Evolutionary conservation across 2,113 vertebrate genomes (phyloP).

Genomic region (Platycercus adscitus): DNA sequence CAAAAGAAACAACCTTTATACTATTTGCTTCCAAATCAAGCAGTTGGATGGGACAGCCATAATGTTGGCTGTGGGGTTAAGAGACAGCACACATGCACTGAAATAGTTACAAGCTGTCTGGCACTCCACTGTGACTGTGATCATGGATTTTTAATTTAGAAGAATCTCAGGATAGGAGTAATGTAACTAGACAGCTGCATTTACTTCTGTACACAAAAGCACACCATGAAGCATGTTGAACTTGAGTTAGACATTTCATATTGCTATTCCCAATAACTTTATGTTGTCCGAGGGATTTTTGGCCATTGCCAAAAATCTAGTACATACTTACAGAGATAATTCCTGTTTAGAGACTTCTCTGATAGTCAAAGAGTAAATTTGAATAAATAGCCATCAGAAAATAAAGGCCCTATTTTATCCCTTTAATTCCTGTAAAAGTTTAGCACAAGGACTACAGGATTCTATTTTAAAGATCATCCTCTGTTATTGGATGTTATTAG

Average conservation of each 20-base stretch:
- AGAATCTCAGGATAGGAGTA: conserved; percentile 8
- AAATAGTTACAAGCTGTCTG: conserved; percentile 26
- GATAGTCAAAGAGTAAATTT: not conserved
- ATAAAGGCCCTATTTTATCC: not conserved
- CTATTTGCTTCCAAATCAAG: not conserved
- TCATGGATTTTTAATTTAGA: conserved; percentile 50
- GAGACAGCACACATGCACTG: not conserved
- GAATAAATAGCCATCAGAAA: not conserved
- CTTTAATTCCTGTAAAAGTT: not conserved
- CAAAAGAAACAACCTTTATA: not conserved
- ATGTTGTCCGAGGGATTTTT: not conserved
- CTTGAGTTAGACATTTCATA: not conserved
- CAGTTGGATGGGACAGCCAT: not conserved
- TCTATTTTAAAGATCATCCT: not conserved
- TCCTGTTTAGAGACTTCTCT: not conserved
- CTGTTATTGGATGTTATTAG: not conserved
- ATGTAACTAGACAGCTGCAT: conserved; percentile 34
- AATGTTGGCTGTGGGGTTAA: not conserved
- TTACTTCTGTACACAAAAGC: conserved; percentile 14
- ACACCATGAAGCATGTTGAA: not conserved
- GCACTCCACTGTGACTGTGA: not conserved
- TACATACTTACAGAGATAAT: not conserved
- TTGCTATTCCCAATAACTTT: not conserved
- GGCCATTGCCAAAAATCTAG: not conserved
- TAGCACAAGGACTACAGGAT: not conserved